phyloP scores from a whole-genome alignment of 2,888 invertebrate genomes.

The Volucella zonaria region DNA sequence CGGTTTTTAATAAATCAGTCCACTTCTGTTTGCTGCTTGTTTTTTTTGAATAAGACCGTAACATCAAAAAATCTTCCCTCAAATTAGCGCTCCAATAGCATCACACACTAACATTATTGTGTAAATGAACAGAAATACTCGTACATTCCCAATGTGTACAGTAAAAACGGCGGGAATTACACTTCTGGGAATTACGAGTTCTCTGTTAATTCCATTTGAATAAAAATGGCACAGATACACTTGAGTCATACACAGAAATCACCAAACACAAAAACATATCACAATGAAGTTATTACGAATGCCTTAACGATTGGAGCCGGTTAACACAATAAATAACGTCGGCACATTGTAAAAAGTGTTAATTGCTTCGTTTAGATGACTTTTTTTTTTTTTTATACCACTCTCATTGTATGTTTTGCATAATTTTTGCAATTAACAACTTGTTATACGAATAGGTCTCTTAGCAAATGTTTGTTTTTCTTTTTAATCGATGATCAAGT shows the following conservation, averaged over 20 bases:
- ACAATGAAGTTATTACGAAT: background rate
- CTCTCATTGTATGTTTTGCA: no score
- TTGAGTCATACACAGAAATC: background rate
- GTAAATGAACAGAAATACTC: conserved; percentile 15
- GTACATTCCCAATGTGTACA: conserved; percentile 3
- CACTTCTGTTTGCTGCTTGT: no score
- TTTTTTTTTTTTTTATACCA: background rate
- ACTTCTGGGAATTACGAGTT: conserved; percentile 35
- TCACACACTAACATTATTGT: conserved; percentile 14
- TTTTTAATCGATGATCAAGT: no score
- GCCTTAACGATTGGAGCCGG: background rate
- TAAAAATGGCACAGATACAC: background rate
- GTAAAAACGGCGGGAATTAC: background rate
- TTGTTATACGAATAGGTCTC: no score
- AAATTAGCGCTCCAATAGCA: background rate
- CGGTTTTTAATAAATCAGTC: no score
- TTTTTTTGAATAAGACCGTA: no score
- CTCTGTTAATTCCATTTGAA: conserved; percentile 5
- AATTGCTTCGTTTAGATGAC: conserved; percentile 1
- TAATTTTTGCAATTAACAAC: no score
- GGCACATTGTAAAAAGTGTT: conserved; percentile 24
- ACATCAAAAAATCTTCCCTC: no score
- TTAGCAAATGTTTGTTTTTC: no score
- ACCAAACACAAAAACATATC: background rate
- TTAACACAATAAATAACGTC: conserved; percentile 9